Conservation (phyloP, 2,888 invertebrate species). For the Galeruca laticollis region DNA sequence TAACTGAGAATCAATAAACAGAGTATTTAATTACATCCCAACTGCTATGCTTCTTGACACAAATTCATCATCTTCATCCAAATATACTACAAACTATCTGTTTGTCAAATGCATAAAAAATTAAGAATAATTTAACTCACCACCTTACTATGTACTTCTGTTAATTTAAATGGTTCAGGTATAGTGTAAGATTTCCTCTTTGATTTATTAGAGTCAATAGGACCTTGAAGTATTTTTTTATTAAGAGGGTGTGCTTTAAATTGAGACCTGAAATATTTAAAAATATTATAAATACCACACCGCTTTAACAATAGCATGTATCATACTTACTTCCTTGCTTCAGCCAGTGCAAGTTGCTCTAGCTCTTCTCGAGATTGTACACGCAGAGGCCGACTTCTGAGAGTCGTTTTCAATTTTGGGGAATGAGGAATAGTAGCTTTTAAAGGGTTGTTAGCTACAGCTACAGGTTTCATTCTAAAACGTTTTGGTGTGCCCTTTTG, state of each 20-base stretch:
- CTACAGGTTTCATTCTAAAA: slow-evolving; percentile 63
- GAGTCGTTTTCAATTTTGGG: slow-evolving; percentile 70
- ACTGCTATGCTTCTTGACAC: too few relatives aligned
- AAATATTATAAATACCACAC: slow-evolving; percentile 7
- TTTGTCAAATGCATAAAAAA: neutral
- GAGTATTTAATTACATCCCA: too few relatives aligned
- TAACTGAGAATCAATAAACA: too few relatives aligned
- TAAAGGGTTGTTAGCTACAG: slow-evolving; percentile 20
- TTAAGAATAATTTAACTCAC: neutral
- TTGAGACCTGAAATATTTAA: slow-evolving; percentile 66
- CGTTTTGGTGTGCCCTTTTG: slow-evolving; percentile 70
- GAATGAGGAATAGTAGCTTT: slow-evolving; percentile 68
- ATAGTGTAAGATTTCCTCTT: slow-evolving; percentile 71
- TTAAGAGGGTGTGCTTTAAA: slow-evolving; percentile 78
- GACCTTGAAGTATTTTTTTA: slow-evolving; percentile 71
- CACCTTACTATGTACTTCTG: slow-evolving; percentile 56
- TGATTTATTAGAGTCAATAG: slow-evolving; percentile 57
- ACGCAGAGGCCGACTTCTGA: slow-evolving; percentile 69
- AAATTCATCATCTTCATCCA: too few relatives aligned
- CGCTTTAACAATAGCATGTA: neutral
- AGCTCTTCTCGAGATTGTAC: slow-evolving; percentile 72
- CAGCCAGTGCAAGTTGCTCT: slow-evolving; percentile 74
- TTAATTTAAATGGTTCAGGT: slow-evolving; percentile 76
- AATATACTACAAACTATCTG: neutral
- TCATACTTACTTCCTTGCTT: slow-evolving; percentile 70